Base-by-base conservation (phyloP, 64 coral and sea anemone genomes). In the Dendrophyllia cribrosa region DNA sequence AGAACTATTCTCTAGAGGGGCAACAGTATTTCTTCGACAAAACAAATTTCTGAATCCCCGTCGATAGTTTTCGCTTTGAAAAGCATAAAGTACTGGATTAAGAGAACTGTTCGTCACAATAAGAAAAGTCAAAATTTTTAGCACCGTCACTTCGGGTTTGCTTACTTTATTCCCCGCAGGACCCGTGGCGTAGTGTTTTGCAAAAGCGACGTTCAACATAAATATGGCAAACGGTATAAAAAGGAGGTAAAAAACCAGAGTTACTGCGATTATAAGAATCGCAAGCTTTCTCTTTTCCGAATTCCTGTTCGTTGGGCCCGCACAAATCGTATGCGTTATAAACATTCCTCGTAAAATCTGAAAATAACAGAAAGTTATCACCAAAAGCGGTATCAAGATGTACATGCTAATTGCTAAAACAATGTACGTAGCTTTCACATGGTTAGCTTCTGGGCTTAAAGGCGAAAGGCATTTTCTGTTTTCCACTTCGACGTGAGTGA, bases 261-360 rank as follows among this genome's bases (percentile, higher is more conserved):
- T 84, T 2, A 84, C 80, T 10, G 80, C 80, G 23, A 84, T 84
- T 47, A 84, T 67, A 4, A 84, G 46, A 68, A 84, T 24, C 7
- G 80, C 80, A 11, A 84, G 80, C n/a, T 84, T 84, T 68, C 16
- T 66, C 19, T 84, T 84, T 7, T 84, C 80, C 1, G 45, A 68
- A 25, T 84, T 84, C 5, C 26, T 26, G 46, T 84, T 84, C 3
- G 62, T 59, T n/a, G 80, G 80, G 7, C 80, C 80, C 3, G 80
- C 62, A 15, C 80, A 84, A 50, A 84, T 84, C 6, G 80, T 84
- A 2, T 67, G 7, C 8, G 60, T 84, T 0, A 84, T 84, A 10
- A 84, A 84, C 80, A 84, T 84, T 14, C 80, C 80, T 5, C 80
- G 61, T 22, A 84, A 12, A 6, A 84, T 84, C n/a, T 84, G 80